Base-by-base conservation (phyloP, 1,140 invertebrate species). In the Condylostylus longicornis region DNA sequence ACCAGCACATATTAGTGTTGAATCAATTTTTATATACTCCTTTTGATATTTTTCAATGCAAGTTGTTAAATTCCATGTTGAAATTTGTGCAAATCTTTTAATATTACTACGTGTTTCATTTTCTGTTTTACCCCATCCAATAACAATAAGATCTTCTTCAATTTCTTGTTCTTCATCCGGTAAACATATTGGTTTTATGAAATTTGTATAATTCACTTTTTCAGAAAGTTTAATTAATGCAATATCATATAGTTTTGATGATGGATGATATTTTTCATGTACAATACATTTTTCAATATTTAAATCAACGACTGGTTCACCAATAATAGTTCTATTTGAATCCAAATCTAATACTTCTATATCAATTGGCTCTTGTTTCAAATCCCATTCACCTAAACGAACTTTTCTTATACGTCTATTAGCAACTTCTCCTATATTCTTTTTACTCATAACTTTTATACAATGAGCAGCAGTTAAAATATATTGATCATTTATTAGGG, bases 101-200 rank as follows among this genome's bases (percentile, higher is more conserved):
- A 74, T 33, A 25, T 65, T 61, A n/a, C 72, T 75, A 5, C 47
- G 35, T 17, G 71, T 68, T 48, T 63, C 58, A 14, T 48, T 66
- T 52, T 82, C 77, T 2, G 79, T 81, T 58, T 72, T 77, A 8
- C 85, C 85, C 85, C 85, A 89, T 9, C 85, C 85, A 4, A 82
- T 79, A 0, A 82, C 78, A n/a, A n/a, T n/a, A n/a, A n/a, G n/a
- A 42, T 71, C 71, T 36, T 83, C 65, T 17, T 62, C 67, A 17
- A 62, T 53, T 0, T 64, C 65, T 27, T 64, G 48, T 5, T 45
- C 50, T 20, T 61, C 47, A 9, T 53, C 42, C 0, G 86, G 85
- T 8, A 94, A 50, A 46, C 89, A 93, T 35, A 91, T 78, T 0
- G 87, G 83, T 48, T 73, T 72, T 6, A 93, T 72, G 44, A 71